These are phyloP conservation scores for Tachina fera DNA, from an alignment of 2,888 invertebrate genomes.

Conservation along the genomic window DNA sequence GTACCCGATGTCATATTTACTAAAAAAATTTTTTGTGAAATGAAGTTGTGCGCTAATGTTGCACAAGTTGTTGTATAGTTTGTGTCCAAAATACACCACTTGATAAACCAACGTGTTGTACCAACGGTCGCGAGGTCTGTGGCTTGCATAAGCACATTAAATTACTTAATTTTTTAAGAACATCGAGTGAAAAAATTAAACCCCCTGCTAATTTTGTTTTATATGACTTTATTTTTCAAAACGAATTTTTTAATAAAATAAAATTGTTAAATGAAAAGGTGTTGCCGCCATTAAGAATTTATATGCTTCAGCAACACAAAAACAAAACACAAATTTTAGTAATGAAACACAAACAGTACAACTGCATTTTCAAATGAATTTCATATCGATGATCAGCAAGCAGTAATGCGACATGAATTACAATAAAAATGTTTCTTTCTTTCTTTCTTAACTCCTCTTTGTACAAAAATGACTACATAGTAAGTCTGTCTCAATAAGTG, in stretches of 20 bases:
- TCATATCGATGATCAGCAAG: constrained; percentile 44
- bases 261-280: constrained; percentile 51
- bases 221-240: constrained; percentile 47
- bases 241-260: constrained; percentile 38
- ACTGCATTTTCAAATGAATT: constrained; percentile 51
- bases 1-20: too few relatives aligned
- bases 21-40: too few relatives aligned
- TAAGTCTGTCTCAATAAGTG: constrained; percentile 1
- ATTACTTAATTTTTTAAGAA: constrained; percentile 63
- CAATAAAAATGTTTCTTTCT: constrained; percentile 13
- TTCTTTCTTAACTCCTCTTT: neutral
- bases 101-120: too few relatives aligned
- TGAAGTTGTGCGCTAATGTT: too few relatives aligned
- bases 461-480: constrained; percentile 2
- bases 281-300: constrained; percentile 60
- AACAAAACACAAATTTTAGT: neutral
- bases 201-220: constrained; percentile 30
- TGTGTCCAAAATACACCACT: too few relatives aligned
- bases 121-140: too few relatives aligned
- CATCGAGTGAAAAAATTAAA: neutral
- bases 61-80: too few relatives aligned
- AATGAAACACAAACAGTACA: neutral
- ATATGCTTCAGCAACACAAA: neutral
- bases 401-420: constrained; percentile 29
- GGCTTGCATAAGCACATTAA: constrained; percentile 66